Evolutionary conservation across 1,140 invertebrate species (phyloP), one percentile per base, ranked within the genome.

Genomic region (Xylocopa sonorina): DNA sequence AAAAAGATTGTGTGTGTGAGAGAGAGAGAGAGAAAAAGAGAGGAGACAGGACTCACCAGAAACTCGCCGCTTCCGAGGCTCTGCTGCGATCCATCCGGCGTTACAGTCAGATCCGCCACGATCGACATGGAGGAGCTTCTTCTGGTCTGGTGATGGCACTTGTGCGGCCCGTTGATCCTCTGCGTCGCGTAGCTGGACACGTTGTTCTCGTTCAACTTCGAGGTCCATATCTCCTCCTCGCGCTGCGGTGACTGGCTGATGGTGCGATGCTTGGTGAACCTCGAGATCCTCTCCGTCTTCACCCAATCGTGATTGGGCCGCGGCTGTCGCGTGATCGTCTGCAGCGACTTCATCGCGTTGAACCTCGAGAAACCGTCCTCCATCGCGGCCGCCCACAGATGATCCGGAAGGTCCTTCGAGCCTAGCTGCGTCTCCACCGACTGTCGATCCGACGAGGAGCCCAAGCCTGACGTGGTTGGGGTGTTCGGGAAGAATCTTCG

Each of bases 301-400:
- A 90, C 88, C 90, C 90, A 91, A 34, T 91, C 90, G 81, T 90
- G 90, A 74, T 90, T 91, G 0, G 90, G 90, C 38, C 90, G 78
- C 0, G 90, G 90, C 43, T 91, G 90, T 1, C 90, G 79, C 0
- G 90, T 89, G 58, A 91, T 89, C 10, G 88, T 89, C 43, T 87
- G 84, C 21, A 89, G 74, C 0, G 89, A 90, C 48, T 89, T 89
- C 71, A 90, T 85, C 1, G 88, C 85, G 66, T 89, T 89, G 73
- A 89, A 90, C 3, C 88, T 76, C 18, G 89, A 87, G 69, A 89
- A 89, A 5, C 87, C 88, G 10, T 89, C 89, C n/a, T 86, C 88
- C 86, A 89, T 89, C 7, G 88, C 81, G 1, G 81, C 80, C 0
- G 88, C 84, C 90, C 90, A 90, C 2, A 91, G 66, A 50, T 90